Base-by-base conservation (phyloP, 2,888 invertebrate species). In the Ornithoptera priamus region DNA sequence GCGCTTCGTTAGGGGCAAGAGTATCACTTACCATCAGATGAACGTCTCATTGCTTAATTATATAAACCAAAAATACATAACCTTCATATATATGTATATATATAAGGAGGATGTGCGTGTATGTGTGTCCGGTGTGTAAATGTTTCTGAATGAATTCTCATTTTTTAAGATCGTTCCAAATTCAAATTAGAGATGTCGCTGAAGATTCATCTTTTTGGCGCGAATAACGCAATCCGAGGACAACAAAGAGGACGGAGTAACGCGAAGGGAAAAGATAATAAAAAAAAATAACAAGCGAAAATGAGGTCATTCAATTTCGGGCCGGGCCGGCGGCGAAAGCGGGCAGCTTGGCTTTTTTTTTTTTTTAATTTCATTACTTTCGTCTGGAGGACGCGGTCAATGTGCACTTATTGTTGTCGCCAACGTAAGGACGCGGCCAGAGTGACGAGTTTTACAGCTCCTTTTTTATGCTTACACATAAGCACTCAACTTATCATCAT, bases 291-390 rank as follows among this genome's bases (percentile, higher is more conserved):
- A 69, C 62, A 64, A 71, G 72, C 78, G 75, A 76, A 84, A 87
- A 85, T 85, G 85, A 81, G 88, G 88, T 86, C 87, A 85, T 78
- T 79, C 84, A 83, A 85, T 85, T 86, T 85, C 74, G 83, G 82
- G 75, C 62, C 72, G 78, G 68, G 74, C 77, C 74, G 76, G 74
- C 75, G 75, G 78, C 76, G 80, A 78, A 81, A 80, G 78, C 77
- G 77, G 74, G 71, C 73, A 75, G 74, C 72, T 71, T 59, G 71
- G 17, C 71, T 71, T 76, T 78, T 78, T 78, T 76, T 80, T 77
- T 76, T 76, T 80, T 80, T 80, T 81, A 78, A 76, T 79, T 82
- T 79, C 80, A 82, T 84, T 85, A 81, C 83, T 84, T 83, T 82
- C 81, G 86, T 86, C 86, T 86, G 82, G 84, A 83, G 85, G 83